These are phyloP conservation scores for Papilio helenus DNA, from an alignment of 1,140 invertebrate genomes.

Conservation along the genomic window DNA sequence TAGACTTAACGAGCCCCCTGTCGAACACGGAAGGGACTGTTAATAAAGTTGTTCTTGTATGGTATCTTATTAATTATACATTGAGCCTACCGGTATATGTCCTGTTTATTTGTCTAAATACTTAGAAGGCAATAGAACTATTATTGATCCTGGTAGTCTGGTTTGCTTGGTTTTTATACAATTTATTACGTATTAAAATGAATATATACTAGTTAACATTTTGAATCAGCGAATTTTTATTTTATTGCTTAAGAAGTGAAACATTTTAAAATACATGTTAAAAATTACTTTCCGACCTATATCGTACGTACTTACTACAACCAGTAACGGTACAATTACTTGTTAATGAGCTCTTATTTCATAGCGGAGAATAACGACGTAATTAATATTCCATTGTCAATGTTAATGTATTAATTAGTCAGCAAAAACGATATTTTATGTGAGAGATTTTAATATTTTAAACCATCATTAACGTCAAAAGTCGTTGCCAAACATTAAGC, in stretches of 20 bases:
- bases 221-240: not conserved
- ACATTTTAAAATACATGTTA: not conserved
- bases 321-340: not conserved
- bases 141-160: not conserved
- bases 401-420: not conserved
- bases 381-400: not conserved
- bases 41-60: slow-evolving; percentile 29
- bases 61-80: slow-evolving; percentile 8
- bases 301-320: not conserved
- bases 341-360: slow-evolving; percentile 6
- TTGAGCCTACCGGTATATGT: not conserved
- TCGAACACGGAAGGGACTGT: slow-evolving; percentile 6
- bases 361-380: not conserved
- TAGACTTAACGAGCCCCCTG: slow-evolving; percentile 25
- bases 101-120: not conserved
- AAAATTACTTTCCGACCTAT: not conserved
- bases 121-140: not conserved
- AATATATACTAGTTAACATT: not conserved
- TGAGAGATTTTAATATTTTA: no score
- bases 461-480: no score
- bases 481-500: not conserved
- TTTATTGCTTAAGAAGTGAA: not conserved
- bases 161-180: not conserved
- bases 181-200: not conserved
- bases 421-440: not conserved